phyloP scores from a whole-genome alignment of 2,888 invertebrate species.

The Hemistola chrysoprasaria region DNA sequence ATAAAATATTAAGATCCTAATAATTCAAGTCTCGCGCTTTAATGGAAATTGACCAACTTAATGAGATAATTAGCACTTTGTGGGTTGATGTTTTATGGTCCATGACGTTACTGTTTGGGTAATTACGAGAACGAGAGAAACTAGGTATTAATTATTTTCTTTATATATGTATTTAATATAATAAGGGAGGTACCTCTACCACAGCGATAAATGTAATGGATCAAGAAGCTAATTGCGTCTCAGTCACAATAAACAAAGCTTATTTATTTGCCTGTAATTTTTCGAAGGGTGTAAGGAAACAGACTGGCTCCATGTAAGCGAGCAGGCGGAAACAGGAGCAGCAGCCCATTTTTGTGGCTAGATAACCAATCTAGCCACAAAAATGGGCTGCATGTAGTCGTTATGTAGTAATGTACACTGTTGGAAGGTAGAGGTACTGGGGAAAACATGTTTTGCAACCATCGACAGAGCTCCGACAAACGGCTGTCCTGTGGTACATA shows the following conservation, averaged over 20 bases:
- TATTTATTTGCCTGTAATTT: no score
- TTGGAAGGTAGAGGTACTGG: constrained; percentile 14
- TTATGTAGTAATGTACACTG: constrained; percentile 16
- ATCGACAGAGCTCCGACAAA: constrained; percentile 10
- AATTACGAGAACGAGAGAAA: no score
- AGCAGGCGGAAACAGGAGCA: no score
- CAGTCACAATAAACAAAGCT: no score
- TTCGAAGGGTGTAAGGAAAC: no score
- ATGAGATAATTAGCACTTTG: constrained; percentile 10
- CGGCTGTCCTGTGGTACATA: no score
- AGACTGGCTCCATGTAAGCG: constrained; percentile 18
- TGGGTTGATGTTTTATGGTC: constrained; percentile 4
- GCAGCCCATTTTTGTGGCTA: no score
- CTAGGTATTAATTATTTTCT: no score
- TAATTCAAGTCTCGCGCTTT: constrained; percentile 10
- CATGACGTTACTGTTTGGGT: not conserved
- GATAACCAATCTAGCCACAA: no score
- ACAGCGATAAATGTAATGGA: not conserved
- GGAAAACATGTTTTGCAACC: constrained; percentile 36
- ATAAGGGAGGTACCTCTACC: no score
- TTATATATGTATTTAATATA: no score
- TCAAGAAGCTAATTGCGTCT: no score
- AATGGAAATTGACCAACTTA: constrained; percentile 1
- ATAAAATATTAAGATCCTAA: constrained; percentile 15
- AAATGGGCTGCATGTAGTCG: constrained; percentile 24